Evolutionary conservation across 2,888 invertebrate species (phyloP), one percentile per base, ranked within the genome.

Genomic region (Drosophila austrosaltans): DNA sequence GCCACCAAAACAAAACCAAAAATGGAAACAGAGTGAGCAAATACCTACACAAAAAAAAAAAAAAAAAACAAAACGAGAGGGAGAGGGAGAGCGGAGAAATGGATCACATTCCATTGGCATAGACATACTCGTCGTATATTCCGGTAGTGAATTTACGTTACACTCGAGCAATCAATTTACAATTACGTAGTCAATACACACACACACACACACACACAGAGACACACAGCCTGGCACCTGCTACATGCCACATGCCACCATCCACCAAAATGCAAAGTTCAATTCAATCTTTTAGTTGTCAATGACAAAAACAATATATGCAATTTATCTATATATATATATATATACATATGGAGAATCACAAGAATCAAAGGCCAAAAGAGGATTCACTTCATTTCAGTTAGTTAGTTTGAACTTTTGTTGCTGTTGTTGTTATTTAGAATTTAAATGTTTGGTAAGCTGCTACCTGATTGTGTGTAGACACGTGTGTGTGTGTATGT

Each of bases 201-300:
- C 61, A 57, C 63, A 58, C 60, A 54, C 61, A 57, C 63, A 60
- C 72, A 60, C 60, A 53, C 36, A 63, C 64, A 16, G 16, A 5
- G 5, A 42, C 8, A 48, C 12, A 25, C 22, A 20, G 40, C 42
- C 28, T 16, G 6, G 10, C 64, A 40, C 57, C 30, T 48, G 28
- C 63, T 2, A 40, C 44, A 20, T 5, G 39, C 7, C 16, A 28
- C 63, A 39, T 1, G 6, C 22, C 16, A 16, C 12, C 40, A 25
- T 36, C 4, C 48, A 30, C 69, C 69, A 72, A 72, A 70, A 73
- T 77, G 85, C 80, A 79, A 90, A 84, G 81, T 87, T 85, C 84
- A 83, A 88, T 88, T 89, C 90, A 89, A 89, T 90, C 89, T 85
- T 79, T 90, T 87, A 87, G 81, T 88, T 89, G 89, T 90, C 89